Evolutionary conservation across 23 tunicate species (phyloP).

Genomic region (Aplidium turbinatum): DNA sequence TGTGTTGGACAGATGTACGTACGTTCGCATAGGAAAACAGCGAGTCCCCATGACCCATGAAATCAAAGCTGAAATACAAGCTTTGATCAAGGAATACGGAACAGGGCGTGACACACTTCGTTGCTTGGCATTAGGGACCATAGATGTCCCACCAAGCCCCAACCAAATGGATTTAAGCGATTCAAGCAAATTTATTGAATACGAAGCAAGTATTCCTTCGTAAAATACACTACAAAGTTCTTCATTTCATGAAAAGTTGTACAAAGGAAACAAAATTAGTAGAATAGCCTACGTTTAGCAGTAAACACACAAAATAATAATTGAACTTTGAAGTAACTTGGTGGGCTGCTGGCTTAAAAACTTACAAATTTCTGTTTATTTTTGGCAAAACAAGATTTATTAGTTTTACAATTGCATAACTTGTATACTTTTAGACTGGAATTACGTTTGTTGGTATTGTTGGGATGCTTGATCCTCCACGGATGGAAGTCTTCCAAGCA

Average conservation of each 20-base stretch:
- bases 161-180: slow-evolving; percentile 82
- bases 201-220: slow-evolving; percentile 49
- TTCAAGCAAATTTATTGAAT: slow-evolving; percentile 81
- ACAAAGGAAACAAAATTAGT: no score
- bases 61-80: slow-evolving; percentile 74
- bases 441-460: slow-evolving; percentile 99
- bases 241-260: no score
- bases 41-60: slow-evolving; percentile 85
- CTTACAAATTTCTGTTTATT: no score
- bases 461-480: slow-evolving; percentile 99
- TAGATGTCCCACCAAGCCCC: slow-evolving; percentile 86
- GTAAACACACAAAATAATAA: no score
- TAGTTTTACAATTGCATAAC: no score
- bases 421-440: slow-evolving; percentile 44
- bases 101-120: slow-evolving; percentile 97
- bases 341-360: no score
- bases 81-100: slow-evolving; percentile 86
- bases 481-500: slow-evolving; percentile 93
- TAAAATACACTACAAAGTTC: no score
- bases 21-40: slow-evolving; percentile 92
- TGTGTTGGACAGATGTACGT: slow-evolving; percentile 92
- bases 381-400: no score
- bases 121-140: slow-evolving; percentile 95
- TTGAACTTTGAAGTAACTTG: no score
- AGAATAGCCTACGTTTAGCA: no score